Evolutionary conservation across 2,888 invertebrate species (phyloP).

Genomic region (Hydrotaea cyrtoneurina): DNA sequence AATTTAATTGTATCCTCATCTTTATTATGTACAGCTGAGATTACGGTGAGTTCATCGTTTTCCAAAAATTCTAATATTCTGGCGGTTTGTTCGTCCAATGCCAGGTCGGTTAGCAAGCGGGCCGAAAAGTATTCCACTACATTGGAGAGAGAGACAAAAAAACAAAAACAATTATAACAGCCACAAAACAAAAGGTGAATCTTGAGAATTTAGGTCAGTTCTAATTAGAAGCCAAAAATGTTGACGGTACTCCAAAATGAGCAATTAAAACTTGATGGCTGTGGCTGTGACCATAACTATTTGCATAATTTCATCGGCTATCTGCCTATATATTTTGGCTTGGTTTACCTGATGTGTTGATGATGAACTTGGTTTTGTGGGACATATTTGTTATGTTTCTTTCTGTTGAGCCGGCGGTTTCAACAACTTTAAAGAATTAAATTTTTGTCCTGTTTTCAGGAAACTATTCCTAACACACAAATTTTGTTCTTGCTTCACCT

Average conservation of each 20-base stretch:
- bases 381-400: conserved; percentile 62
- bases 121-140: conserved; percentile 79
- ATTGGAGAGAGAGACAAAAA: conserved; percentile 18
- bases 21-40: conserved; percentile 80
- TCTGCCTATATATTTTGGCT: neutral
- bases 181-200: conserved; percentile 25
- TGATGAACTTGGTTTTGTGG: conserved; percentile 78
- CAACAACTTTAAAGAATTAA: neutral
- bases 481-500: conserved; percentile 25
- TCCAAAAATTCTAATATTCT: conserved; percentile 81
- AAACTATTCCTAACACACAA: neutral
- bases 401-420: neutral
- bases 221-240: conserved; percentile 22
- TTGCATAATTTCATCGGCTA: too few species aligned
- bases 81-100: conserved; percentile 77
- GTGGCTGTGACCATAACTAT: too few species aligned
- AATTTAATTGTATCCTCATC: conserved; percentile 80
- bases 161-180: neutral
- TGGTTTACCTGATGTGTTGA: conserved; percentile 80
- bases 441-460: neutral
- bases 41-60: conserved; percentile 80
- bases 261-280: neutral
- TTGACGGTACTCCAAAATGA: neutral
- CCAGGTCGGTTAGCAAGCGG: conserved; percentile 74
- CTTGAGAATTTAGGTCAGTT: conserved; percentile 54